These are phyloP conservation scores for Linyphia triangularis DNA, from an alignment of 2,888 invertebrate species.

Conservation along the genomic window DNA sequence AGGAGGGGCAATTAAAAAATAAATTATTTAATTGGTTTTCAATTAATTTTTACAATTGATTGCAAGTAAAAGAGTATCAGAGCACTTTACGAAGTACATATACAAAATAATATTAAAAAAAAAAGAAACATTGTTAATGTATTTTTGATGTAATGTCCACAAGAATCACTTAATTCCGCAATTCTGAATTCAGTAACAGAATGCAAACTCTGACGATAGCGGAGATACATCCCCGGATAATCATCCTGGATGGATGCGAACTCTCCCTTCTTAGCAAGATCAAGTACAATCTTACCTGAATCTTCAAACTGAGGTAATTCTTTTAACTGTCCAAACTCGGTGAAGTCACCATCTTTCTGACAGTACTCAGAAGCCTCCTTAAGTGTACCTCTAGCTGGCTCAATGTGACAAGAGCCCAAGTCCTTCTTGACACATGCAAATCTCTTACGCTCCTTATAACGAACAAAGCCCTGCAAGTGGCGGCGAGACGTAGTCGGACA, in stretches of 20 bases:
- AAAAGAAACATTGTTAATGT: too few species aligned
- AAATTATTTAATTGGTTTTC: too few species aligned
- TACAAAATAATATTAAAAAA: too few species aligned
- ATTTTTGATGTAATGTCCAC: too few species aligned
- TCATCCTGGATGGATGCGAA: background rate
- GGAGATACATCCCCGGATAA: background rate
- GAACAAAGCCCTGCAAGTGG: background rate
- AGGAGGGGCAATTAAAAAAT: too few species aligned
- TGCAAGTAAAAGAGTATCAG: too few species aligned
- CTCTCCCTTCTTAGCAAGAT: background rate
- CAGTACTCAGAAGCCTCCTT: slow-evolving; percentile 10
- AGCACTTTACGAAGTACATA: too few species aligned
- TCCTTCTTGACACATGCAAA: background rate
- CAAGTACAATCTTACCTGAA: background rate
- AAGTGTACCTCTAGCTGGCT: background rate
- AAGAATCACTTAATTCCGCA: background rate
- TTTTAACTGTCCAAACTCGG: background rate
- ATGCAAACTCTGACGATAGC: background rate
- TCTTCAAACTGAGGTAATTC: background rate
- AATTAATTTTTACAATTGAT: too few species aligned
- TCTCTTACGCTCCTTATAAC: background rate
- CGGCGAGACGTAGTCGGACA: slow-evolving; percentile 7
- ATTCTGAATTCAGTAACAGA: background rate
- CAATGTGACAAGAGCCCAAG: background rate
- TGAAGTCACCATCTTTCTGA: slow-evolving; percentile 2